Percentiles rank a stretch among this genome's conserved stretches.
Evolutionary conservation across 2,113 vertebrate species (phyloP).

Genomic region (Nerophis lumbriciformis): DNA sequence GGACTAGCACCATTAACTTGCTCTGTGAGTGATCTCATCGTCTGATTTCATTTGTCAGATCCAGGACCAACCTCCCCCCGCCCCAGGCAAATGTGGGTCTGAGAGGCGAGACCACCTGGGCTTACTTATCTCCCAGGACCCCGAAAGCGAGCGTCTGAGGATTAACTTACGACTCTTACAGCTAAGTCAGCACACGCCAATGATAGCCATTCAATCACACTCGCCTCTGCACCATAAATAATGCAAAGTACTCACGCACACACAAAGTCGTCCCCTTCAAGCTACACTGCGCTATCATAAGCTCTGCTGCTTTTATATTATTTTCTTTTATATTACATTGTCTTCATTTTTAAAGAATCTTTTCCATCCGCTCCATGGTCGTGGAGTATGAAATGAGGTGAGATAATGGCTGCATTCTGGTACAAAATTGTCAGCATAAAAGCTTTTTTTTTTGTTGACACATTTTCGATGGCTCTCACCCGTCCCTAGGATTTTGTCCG

Average conservation of each 20-base stretch:
- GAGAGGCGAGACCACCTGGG: slow-evolving; percentile 63
- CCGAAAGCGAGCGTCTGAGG: slow-evolving; percentile 50
- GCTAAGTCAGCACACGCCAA: slow-evolving; percentile 49
- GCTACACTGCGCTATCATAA: slow-evolving; percentile 33
- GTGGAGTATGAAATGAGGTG: slow-evolving; percentile 55
- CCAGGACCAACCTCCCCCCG: slow-evolving; percentile 6
- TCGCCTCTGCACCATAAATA: slow-evolving; percentile 59
- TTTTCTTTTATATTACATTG: slow-evolving; percentile 6
- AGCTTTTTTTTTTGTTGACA: background rate
- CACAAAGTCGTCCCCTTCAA: background rate
- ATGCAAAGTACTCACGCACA: slow-evolving; percentile 28
- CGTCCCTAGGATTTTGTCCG: no score
- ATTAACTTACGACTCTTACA: slow-evolving; percentile 67
- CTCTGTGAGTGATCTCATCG: slow-evolving; percentile 28
- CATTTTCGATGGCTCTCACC: no score
- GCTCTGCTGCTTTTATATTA: slow-evolving; percentile 26
- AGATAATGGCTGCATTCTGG: slow-evolving; percentile 48
- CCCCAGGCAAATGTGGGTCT: slow-evolving; percentile 8
- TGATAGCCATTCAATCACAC: slow-evolving; percentile 62
- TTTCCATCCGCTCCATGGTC: slow-evolving; percentile 54
- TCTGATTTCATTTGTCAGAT: slow-evolving; percentile 52
- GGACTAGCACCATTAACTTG: background rate
- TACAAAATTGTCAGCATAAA: slow-evolving; percentile 15
- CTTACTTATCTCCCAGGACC: slow-evolving; percentile 58
- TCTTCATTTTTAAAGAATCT: slow-evolving; percentile 43